phyloP scores from a whole-genome alignment of 2,113 vertebrate species.

The Indicator indicator region DNA sequence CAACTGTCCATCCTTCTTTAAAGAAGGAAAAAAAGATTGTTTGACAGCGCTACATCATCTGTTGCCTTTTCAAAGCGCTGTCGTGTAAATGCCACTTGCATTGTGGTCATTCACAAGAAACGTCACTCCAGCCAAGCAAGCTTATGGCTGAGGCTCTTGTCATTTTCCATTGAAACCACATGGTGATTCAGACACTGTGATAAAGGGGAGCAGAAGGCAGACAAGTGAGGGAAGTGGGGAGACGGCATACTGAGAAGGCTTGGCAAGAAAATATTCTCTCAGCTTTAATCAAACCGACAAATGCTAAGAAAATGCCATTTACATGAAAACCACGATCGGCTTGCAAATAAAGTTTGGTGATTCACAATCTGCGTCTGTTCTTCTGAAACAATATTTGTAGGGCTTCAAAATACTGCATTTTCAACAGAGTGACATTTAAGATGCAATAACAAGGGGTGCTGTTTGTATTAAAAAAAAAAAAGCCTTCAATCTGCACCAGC shows the following conservation, averaged over 20 bases:
- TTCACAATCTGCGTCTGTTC: neutral
- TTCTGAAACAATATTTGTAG: neutral
- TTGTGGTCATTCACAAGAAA: constrained; percentile 40
- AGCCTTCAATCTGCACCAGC: neutral
- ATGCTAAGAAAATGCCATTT: constrained; percentile 6
- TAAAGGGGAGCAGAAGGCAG: constrained; percentile 19
- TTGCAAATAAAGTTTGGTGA: constrained; percentile 12
- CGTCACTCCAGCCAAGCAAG: constrained; percentile 22
- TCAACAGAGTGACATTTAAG: neutral
- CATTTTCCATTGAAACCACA: constrained; percentile 1
- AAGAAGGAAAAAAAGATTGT: neutral
- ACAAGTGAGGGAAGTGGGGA: neutral
- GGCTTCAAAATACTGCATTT: neutral
- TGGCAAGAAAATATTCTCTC: constrained; percentile 9
- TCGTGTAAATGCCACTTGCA: neutral
- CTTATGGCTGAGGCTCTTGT: constrained; percentile 14
- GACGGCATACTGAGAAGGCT: neutral
- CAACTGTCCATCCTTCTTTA: constrained; percentile 17
- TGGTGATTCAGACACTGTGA: neutral
- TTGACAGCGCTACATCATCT: constrained; percentile 16
- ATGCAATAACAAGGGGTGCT: neutral
- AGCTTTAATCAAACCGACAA: constrained; percentile 14
- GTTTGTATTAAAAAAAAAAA: neutral
- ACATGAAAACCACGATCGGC: neutral
- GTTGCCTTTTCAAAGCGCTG: constrained; percentile 36